Base-by-base conservation (phyloP, 2,113 vertebrate species). In the Acrocephalus kingi region DNA sequence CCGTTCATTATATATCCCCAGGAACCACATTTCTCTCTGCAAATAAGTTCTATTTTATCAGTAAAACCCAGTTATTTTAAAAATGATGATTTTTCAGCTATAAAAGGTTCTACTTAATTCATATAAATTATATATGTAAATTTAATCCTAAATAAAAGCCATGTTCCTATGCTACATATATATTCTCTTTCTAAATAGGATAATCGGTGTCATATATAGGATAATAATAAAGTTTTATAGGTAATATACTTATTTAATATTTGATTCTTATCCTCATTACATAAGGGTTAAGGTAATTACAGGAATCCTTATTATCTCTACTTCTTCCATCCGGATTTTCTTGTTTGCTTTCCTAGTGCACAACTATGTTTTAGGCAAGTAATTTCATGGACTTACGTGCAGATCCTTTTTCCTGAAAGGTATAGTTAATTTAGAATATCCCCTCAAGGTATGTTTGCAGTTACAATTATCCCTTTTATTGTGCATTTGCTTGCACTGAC, bases 371-470 rank as follows among this genome's bases (percentile, higher is more conserved):
- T 92, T 43, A 84, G 88, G 51, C 58, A 83, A 88, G 68, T 83
- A 66, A 93, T 95, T 96, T 91, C 67, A 95, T 69, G 78, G 78
- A 56, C 16, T 71, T 85, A 64, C 63, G 82, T 72, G 93, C 87
- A 88, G 51, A 66, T 91, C 16, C 18, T 85, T 95, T 85, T 89
- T 51, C 37, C 84, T 90, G 92, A 91, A 91, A 96, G 39, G 59
- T 61, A 56, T 22, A 49, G 41, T 90, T 77, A 87, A 87, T 94
- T 87, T 87, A 73, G 37, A 91, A 63, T 7, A 33, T 19, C 4
- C 6, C 45, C 37, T 17, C 39, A 49, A 91, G 63, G 16, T 59
- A 69, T 23, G 10, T 91, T 73, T 89, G 71, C 37, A 83, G 75
- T 85, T 74, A 67, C 51, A 84, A 80, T 87, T 80, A 85, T 55